Base-by-base conservation (phyloP, 2,113 vertebrate species). In the Silurus meridionalis region DNA sequence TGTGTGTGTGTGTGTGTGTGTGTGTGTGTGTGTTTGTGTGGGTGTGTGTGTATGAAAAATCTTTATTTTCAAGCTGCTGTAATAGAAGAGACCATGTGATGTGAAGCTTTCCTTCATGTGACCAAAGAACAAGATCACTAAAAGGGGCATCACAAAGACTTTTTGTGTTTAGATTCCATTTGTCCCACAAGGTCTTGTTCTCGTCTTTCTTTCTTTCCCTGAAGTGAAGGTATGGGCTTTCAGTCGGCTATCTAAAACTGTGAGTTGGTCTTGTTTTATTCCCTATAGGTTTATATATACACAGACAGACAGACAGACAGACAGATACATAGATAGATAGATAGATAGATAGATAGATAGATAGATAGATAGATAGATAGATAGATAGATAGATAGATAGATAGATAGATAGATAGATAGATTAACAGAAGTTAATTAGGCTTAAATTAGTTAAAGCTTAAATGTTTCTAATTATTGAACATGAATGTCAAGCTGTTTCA, bases 61-160 rank as follows among this genome's bases (percentile, higher is more conserved):
- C 28, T 57, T n/a, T 21, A 9, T 88, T 81, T 57, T 90, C 89
- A 86, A 87, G 50, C 86, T 84, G 15, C 64, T 91, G 87, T 90
- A 89, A 88, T 63, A 86, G 83, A 71, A 85, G 60, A 82, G 90
- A 89, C 88, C 95, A 95, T 95, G 94, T 95, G 95, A 95, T 93
- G 64, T 90, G 83, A 88, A 89, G 90, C 91, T 80, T 90, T 89
- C 85, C 91, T 95, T 93, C 94, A 95, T 95, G 95, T 95, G 95
- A 95, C 94, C 90, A 21, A 90, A 88, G 91, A 91, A 92, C 88
- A 94, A 90, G 89, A 92, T 90, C 67, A 69, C 87, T 90, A 90
- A 89, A 78, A 80, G 72, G 79, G 79, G 50, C 60, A 88, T 89
- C 89, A 95, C 93, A 95, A 91, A 92, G 88, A 84, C 63, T 89